Conservation (phyloP, 1,140 invertebrate genomes). For the Musca vetustissima region DNA sequence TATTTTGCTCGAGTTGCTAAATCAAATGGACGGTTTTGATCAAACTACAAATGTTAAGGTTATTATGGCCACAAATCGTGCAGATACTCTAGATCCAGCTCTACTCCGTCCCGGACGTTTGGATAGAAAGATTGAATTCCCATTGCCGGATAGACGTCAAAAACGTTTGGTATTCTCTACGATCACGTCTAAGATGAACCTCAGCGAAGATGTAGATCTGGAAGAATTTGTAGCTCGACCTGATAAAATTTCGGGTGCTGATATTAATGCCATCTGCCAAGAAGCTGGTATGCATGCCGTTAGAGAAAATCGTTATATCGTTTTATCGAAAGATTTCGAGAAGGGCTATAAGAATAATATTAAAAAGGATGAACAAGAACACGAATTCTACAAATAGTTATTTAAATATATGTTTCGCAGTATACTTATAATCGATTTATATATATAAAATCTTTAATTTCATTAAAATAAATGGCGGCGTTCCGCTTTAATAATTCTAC, state of each 20-base stretch:
- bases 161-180: slow-evolving; percentile 98
- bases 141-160: slow-evolving; percentile 94
- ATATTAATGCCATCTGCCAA: slow-evolving; percentile 99
- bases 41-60: slow-evolving; percentile 99
- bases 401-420: too few species aligned
- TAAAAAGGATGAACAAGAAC: slow-evolving; percentile 99
- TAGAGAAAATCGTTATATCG: slow-evolving; percentile 93
- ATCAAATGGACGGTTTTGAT: slow-evolving; percentile 99
- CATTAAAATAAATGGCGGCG: neutral
- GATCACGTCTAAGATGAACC: slow-evolving; percentile 97
- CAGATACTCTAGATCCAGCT: slow-evolving; percentile 97
- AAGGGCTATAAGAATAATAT: slow-evolving; percentile 99
- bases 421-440: neutral
- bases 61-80: slow-evolving; percentile 98
- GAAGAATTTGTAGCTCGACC: slow-evolving; percentile 99
- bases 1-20: slow-evolving; percentile 94
- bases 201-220: slow-evolving; percentile 98
- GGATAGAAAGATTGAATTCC: slow-evolving; percentile 99
- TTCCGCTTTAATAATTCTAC: neutral
- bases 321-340: slow-evolving; percentile 98
- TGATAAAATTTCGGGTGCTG: slow-evolving; percentile 97
- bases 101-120: slow-evolving; percentile 94
- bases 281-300: slow-evolving; percentile 97
- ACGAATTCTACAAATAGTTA: slow-evolving; percentile 98
- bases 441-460: neutral